Conservation (phyloP, 2,888 invertebrate genomes). For the Athetis lepigone region DNA sequence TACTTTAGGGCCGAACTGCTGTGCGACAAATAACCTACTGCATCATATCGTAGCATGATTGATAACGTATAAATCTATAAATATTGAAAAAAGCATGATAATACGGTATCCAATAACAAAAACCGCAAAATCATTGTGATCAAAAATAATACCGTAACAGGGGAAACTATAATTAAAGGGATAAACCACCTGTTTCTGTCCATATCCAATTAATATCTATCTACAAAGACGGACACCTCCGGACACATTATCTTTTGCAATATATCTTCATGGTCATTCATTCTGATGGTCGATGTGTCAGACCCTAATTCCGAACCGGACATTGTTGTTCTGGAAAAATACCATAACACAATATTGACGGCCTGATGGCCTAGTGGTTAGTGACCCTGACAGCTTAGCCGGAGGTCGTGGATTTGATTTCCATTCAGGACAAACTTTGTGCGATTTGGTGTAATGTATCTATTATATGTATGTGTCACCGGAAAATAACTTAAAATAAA, state of each 20-base stretch:
- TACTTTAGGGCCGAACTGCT: neutral
- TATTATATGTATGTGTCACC: no score
- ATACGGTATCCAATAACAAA: neutral
- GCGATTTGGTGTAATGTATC: no score
- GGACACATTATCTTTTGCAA: neutral
- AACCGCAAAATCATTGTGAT: neutral
- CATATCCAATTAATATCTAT: neutral
- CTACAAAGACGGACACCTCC: neutral
- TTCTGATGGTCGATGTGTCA: conserved; percentile 33
- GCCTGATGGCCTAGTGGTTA: no score
- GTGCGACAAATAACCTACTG: neutral
- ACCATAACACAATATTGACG: conserved; percentile 16
- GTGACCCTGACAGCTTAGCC: no score
- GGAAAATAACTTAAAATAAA: no score
- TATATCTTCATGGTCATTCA: conserved; percentile 11
- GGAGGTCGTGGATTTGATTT: no score
- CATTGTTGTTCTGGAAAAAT: conserved; percentile 5
- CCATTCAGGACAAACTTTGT: no score
- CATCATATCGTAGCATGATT: neutral
- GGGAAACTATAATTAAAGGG: neutral
- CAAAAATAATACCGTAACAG: neutral
- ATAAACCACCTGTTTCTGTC: neutral
- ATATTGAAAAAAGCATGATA: neutral
- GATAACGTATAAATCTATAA: neutral
- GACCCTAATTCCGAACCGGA: conserved; percentile 11